Conservation (phyloP, 2,113 vertebrate species). For the Stercorarius parasiticus region DNA sequence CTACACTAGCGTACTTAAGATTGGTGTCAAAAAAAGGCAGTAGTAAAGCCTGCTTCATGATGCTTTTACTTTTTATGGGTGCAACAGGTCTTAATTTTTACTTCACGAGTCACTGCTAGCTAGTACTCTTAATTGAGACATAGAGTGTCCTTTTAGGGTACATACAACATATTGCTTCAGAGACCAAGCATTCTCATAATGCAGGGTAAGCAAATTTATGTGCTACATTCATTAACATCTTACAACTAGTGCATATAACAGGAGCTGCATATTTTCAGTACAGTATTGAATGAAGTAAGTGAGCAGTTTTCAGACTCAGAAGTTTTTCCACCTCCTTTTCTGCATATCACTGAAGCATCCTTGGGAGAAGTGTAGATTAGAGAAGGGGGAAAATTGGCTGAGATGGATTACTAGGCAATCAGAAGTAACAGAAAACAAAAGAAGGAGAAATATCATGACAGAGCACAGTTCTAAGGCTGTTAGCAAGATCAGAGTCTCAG, state of each 20-base stretch:
- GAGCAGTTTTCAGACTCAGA: background rate
- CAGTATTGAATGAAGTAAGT: background rate
- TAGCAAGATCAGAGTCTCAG: background rate
- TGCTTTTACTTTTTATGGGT: background rate
- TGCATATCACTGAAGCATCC: background rate
- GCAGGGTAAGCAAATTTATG: background rate
- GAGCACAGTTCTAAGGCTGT: background rate
- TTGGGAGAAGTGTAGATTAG: background rate
- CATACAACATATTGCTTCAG: background rate
- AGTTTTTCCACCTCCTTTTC: background rate
- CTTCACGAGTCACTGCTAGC: background rate
- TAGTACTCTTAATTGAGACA: background rate
- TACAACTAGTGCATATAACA: background rate
- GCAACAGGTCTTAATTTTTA: background rate
- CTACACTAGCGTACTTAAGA: background rate
- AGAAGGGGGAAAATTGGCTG: background rate
- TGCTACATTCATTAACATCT: background rate
- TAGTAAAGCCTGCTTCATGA: background rate
- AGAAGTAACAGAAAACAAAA: background rate
- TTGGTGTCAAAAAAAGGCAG: accelerated
- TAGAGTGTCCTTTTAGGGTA: accelerated
- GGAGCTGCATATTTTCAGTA: background rate
- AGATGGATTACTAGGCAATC: background rate
- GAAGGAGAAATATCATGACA: background rate
- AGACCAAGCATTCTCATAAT: background rate